phyloP scores from a whole-genome alignment of 1,140 invertebrate species.

The Listronotus oregonensis region DNA sequence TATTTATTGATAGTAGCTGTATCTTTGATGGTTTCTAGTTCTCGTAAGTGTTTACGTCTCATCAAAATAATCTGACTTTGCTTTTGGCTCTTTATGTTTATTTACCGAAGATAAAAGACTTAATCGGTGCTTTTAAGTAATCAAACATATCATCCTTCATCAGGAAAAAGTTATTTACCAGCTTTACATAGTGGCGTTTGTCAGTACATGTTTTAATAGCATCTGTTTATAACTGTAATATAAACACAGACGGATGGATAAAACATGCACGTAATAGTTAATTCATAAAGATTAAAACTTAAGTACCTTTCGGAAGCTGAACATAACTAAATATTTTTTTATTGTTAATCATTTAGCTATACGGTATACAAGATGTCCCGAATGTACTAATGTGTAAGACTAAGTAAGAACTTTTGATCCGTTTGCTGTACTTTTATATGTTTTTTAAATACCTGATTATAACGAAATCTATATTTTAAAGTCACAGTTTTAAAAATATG shows the following conservation, averaged over 20 bases:
- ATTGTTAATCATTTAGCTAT: no score
- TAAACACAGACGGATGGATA: constrained; percentile 30
- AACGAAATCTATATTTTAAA: no score
- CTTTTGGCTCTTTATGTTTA: constrained; percentile 43
- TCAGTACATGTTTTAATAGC: constrained; percentile 37
- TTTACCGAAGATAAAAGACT: constrained; percentile 52
- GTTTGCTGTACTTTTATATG: no score
- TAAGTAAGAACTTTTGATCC: no score
- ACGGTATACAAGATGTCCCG: no score
- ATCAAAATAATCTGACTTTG: constrained; percentile 49
- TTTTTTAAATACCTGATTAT: no score
- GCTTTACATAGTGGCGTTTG: constrained; percentile 30
- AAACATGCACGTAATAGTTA: constrained; percentile 4
- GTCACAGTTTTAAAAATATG: no score
- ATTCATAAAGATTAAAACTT: no score
- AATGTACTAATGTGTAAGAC: no score
- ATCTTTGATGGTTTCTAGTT: constrained; percentile 51
- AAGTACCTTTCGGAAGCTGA: no score
- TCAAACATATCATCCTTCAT: constrained; percentile 49
- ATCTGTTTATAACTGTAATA: constrained; percentile 32
- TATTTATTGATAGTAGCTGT: constrained; percentile 52
- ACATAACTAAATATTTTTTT: no score
- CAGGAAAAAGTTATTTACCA: constrained; percentile 37
- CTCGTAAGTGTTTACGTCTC: constrained; percentile 48
- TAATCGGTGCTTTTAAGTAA: constrained; percentile 51